Conservation (phyloP, 2,113 vertebrate species). For the Gasterosteus aculeatus region DNA sequence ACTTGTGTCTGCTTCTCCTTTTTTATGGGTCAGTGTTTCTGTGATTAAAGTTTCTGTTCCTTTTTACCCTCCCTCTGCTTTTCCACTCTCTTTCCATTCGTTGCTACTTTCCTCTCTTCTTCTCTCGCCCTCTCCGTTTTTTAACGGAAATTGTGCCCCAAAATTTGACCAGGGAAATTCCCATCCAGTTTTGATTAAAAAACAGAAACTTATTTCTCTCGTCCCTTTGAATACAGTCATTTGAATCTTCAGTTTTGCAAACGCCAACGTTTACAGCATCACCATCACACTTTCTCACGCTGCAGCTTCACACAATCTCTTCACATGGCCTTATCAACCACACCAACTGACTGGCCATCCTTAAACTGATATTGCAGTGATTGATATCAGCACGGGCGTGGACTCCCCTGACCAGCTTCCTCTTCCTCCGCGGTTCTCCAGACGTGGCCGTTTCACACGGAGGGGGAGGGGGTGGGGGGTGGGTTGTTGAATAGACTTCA, state of each 20-base stretch:
- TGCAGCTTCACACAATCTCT: slow-evolving; percentile 31
- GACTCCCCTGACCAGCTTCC: slow-evolving; percentile 55
- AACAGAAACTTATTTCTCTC: not conserved
- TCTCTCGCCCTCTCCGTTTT: slow-evolving; percentile 38
- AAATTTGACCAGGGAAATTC: slow-evolving; percentile 60
- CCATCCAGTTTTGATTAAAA: slow-evolving; percentile 12
- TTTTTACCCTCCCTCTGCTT: slow-evolving; percentile 55
- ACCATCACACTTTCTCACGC: slow-evolving; percentile 49
- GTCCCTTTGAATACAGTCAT: slow-evolving; percentile 13
- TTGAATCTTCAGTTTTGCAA: not conserved
- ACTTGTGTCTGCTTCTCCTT: slow-evolving; percentile 79
- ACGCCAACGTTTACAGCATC: not conserved
- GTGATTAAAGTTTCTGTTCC: slow-evolving; percentile 77
- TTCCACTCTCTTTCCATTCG: slow-evolving; percentile 75
- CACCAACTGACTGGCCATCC: slow-evolving; percentile 60
- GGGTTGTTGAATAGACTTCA: slow-evolving; percentile 39
- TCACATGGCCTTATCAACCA: slow-evolving; percentile 56
- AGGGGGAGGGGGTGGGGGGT: slow-evolving; percentile 35
- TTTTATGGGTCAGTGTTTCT: slow-evolving; percentile 82
- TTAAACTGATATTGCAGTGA: slow-evolving; percentile 57
- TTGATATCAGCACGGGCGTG: slow-evolving; percentile 56
- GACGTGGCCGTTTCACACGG: slow-evolving; percentile 56
- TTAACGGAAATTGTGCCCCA: slow-evolving; percentile 63
- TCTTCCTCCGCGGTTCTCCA: slow-evolving; percentile 49
- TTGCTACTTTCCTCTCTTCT: slow-evolving; percentile 65